A percentile compares a stretch with the other conserved stretches of the same genome.
These are phyloP conservation scores for Seriola quinqueradiata DNA, from an alignment of 2,113 vertebrate genomes.

Conservation along the genomic window DNA sequence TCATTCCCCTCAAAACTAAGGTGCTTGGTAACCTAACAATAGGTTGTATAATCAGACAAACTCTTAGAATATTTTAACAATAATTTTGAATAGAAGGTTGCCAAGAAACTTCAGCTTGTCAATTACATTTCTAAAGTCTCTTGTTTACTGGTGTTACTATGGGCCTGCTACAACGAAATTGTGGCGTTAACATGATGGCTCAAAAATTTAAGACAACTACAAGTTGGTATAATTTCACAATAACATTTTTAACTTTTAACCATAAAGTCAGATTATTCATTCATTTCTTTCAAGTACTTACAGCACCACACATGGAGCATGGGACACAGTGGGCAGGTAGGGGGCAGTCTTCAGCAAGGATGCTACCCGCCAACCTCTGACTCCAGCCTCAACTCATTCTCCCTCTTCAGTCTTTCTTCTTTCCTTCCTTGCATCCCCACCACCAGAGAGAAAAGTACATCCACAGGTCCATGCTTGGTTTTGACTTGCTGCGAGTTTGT, in stretches of 20 bases:
- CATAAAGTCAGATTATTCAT: constrained; percentile 64
- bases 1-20: not conserved
- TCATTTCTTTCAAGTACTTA: constrained; percentile 78
- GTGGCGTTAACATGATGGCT: not conserved
- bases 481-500: constrained; percentile 59
- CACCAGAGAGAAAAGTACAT: constrained; percentile 75
- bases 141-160: constrained; percentile 1
- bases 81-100: not conserved
- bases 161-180: not conserved
- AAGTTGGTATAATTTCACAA: constrained; percentile 32
- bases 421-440: constrained; percentile 68
- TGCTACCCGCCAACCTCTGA: constrained; percentile 74
- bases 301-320: constrained; percentile 81
- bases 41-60: not conserved
- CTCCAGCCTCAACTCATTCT: constrained; percentile 79
- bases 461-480: constrained; percentile 68
- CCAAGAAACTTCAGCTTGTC: not conserved
- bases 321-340: constrained; percentile 80
- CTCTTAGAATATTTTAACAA: not conserved
- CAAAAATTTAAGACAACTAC: constrained; percentile 6
- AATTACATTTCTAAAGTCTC: not conserved
- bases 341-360: constrained; percentile 78
- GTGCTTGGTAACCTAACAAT: not conserved
- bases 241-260: constrained; percentile 38
- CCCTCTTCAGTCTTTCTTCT: constrained; percentile 63